Conservation (phyloP, 2,888 invertebrate genomes). For the Limnephilus rhombicus region DNA sequence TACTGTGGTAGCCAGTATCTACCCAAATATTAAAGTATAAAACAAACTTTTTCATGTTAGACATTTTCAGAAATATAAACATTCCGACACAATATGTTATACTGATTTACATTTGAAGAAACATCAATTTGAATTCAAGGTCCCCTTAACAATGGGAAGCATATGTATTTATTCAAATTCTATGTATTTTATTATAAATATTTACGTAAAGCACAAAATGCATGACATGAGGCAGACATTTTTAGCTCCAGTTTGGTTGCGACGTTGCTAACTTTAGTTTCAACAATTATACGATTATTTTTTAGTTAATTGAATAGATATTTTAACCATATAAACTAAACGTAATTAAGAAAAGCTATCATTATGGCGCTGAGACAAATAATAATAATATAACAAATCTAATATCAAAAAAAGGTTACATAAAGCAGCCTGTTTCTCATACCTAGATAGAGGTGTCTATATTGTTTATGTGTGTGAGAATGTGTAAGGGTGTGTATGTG, state of each 20-base stretch:
- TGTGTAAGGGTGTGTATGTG: too few relatives aligned
- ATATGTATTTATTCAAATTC: slow-evolving; percentile 58
- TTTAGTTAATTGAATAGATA: too few relatives aligned
- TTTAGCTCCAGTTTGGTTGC: not conserved
- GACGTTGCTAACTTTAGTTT: not conserved
- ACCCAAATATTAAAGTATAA: slow-evolving; percentile 7
- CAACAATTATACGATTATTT: too few relatives aligned
- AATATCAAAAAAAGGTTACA: too few relatives aligned
- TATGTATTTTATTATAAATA: slow-evolving; percentile 56
- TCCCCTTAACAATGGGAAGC: slow-evolving; percentile 48
- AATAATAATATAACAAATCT: too few relatives aligned
- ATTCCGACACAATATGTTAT: slow-evolving; percentile 26
- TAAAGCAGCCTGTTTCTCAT: too few relatives aligned
- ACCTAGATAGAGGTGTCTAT: too few relatives aligned
- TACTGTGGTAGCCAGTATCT: not conserved
- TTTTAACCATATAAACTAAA: too few relatives aligned
- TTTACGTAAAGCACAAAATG: slow-evolving; percentile 50
- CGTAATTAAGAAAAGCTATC: too few relatives aligned
- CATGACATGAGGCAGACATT: not conserved
- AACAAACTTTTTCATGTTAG: not conserved
- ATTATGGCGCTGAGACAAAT: too few relatives aligned
- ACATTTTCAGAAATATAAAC: slow-evolving; percentile 13
- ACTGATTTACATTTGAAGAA: slow-evolving; percentile 55
- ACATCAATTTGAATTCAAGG: slow-evolving; percentile 56
- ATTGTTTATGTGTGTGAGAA: too few relatives aligned